Conservation (phyloP, 2,797 vertebrate species). For the Alectoris magna region DNA sequence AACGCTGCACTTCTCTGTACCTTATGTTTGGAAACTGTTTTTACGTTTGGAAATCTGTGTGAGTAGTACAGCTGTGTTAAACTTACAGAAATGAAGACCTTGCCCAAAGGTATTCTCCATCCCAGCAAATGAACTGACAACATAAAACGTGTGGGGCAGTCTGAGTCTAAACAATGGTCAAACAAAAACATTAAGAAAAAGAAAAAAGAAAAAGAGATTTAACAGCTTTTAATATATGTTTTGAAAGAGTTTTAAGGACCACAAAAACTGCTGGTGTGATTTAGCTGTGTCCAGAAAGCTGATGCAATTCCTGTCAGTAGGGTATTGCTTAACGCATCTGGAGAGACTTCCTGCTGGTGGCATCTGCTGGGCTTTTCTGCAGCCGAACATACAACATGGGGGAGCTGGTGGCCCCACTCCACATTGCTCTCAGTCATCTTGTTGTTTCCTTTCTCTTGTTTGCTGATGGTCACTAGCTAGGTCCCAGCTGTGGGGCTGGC, state of each 20-base stretch:
- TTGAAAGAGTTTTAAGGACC: constrained; percentile 22
- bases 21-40: neutral
- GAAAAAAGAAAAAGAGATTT: neutral
- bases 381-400: fast-evolving
- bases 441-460: neutral
- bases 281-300: constrained; percentile 8
- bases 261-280: neutral
- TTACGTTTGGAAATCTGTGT: neutral
- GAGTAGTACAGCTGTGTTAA: neutral
- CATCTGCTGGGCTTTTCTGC: neutral
- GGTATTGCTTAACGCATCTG: constrained; percentile 33
- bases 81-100: constrained; percentile 1
- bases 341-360: constrained; percentile 1
- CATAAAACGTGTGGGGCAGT: neutral
- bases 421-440: neutral
- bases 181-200: neutral
- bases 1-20: neutral
- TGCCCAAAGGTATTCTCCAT: neutral
- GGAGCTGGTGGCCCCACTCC: neutral
- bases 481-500: neutral
- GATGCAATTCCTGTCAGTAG: constrained; percentile 29
- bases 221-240: neutral
- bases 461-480: neutral
- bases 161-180: neutral
- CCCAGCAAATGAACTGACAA: constrained; percentile 26